Conservation (phyloP, 2,888 invertebrate genomes). For the Drosophila prolongata region DNA sequence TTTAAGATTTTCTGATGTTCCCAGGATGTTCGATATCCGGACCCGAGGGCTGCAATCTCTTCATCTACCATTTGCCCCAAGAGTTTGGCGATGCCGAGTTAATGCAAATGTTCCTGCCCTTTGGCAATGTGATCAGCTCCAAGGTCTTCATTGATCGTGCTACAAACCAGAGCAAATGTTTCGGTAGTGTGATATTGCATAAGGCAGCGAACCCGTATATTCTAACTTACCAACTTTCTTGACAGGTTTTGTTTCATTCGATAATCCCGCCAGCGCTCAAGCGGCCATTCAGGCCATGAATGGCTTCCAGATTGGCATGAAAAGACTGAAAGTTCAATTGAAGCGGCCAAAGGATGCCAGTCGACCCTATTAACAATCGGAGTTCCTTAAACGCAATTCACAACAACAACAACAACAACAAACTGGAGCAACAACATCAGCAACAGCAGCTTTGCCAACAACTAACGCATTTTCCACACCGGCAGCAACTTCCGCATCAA, state of each 20-base stretch:
- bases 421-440: conserved; percentile 44
- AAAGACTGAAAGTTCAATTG: conserved; percentile 99
- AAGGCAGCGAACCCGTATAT: too few relatives aligned
- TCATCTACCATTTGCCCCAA: conserved; percentile 99
- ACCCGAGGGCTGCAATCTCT: conserved; percentile 99
- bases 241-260: conserved; percentile 99
- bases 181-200: conserved; percentile 88
- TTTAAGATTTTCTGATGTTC: conserved; percentile 90
- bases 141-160: conserved; percentile 99
- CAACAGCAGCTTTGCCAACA: conserved; percentile 48
- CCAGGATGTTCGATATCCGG: conserved; percentile 98
- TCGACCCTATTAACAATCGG: conserved; percentile 97
- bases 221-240: neutral
- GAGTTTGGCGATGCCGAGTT: conserved; percentile 99
- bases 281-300: conserved; percentile 99
- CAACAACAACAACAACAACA: conserved; percentile 58
- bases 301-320: conserved; percentile 99
- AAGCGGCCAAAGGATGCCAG: conserved; percentile 99
- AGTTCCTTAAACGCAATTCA: conserved; percentile 82
- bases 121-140: conserved; percentile 99
- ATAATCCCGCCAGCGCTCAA: conserved; percentile 99
- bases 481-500: conserved; percentile 31
- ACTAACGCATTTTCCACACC: conserved; percentile 35
- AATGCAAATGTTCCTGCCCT: conserved; percentile 99
- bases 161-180: conserved; percentile 99